A percentile compares a stretch with the other conserved stretches of the same genome.
These are phyloP conservation scores for Ophioninae sp. DNA, from an alignment of 2,888 invertebrate species.

Conservation along the genomic window DNA sequence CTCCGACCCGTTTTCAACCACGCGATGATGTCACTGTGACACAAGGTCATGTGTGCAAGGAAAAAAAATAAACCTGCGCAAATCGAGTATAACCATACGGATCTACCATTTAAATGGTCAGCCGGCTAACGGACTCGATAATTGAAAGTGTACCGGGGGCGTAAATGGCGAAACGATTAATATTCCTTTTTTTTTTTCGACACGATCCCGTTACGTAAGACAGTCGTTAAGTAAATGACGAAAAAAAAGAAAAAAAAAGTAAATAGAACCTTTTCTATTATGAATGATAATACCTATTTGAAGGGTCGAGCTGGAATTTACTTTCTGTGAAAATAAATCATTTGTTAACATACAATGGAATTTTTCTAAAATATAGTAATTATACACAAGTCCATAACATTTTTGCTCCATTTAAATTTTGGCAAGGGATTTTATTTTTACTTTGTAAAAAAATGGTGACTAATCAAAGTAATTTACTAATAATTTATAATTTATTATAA, in stretches of 20 bases:
- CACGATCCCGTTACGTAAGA: conserved; percentile 18
- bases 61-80: conserved; percentile 31
- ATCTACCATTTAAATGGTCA: conserved; percentile 18
- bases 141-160: conserved; percentile 42
- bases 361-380: too few species aligned
- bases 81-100: conserved; percentile 32
- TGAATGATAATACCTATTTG: too few species aligned
- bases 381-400: too few species aligned
- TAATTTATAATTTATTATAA: too few species aligned
- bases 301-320: too few species aligned
- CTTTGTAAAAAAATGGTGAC: too few species aligned
- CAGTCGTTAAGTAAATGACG: conserved; percentile 26
- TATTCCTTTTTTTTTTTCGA: conserved; percentile 11
- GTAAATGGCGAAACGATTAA: conserved; percentile 14
- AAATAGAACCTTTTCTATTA: neutral
- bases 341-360: too few species aligned
- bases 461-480: too few species aligned
- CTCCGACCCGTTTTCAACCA: conserved; percentile 23
- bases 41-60: conserved; percentile 35
- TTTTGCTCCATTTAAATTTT: too few species aligned
- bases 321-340: too few species aligned
- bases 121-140: conserved; percentile 38
- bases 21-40: conserved; percentile 58
- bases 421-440: too few species aligned
- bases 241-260: neutral